These are phyloP conservation scores for Petroica traversi DNA, from an alignment of 2,113 vertebrate species.

Conservation along the genomic window DNA sequence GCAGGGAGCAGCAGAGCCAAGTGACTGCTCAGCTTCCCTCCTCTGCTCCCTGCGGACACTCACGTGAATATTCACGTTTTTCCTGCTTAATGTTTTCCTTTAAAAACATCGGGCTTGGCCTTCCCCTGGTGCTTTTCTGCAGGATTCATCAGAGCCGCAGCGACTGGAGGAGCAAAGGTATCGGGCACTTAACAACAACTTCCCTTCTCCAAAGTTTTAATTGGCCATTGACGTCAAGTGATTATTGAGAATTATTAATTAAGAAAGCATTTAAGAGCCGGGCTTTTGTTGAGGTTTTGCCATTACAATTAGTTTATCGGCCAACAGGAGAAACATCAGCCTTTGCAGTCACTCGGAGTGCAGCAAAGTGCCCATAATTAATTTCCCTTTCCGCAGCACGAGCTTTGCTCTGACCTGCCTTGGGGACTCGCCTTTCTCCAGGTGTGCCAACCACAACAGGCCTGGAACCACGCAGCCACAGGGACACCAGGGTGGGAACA, in stretches of 20 bases:
- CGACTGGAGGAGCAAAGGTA: neutral
- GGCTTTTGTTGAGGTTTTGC: conserved; percentile 55
- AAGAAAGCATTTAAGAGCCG: conserved; percentile 33
- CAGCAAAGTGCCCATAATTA: conserved; percentile 54
- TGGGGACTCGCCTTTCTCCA: conserved; percentile 38
- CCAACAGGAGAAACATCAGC: conserved; percentile 39
- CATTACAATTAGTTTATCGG: conserved; percentile 49
- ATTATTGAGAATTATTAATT: conserved; percentile 63
- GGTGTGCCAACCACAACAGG: conserved; percentile 46
- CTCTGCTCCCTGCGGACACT: neutral
- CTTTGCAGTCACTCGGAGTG: neutral
- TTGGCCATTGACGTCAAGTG: conserved; percentile 59
- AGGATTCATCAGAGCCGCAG: conserved; percentile 22
- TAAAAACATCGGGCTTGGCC: conserved; percentile 34
- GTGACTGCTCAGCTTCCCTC: neutral
- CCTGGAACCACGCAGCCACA: neutral
- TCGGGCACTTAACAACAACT: neutral
- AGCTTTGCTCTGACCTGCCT: neutral
- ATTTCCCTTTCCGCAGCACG: conserved; percentile 56
- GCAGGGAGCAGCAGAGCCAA: neutral
- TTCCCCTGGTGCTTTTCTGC: neutral
- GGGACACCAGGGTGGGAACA: conserved; percentile 14
- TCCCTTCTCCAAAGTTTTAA: conserved; percentile 55
- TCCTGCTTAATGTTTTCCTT: conserved; percentile 46
- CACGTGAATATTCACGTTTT: conserved; percentile 28